Conservation (phyloP, 1,140 invertebrate genomes). For the Bombyx mandarina region DNA sequence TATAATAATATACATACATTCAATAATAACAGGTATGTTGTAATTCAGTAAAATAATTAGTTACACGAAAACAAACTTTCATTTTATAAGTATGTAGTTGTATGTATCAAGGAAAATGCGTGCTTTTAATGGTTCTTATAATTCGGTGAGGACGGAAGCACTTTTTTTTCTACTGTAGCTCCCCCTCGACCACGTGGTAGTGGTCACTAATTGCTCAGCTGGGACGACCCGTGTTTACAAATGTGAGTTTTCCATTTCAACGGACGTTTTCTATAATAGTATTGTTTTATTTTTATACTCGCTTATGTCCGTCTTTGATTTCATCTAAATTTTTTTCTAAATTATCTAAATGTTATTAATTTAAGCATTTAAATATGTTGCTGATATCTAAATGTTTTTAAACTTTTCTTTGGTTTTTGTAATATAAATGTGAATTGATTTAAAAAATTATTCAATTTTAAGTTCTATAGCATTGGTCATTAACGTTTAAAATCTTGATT, state of each 20-base stretch:
- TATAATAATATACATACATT: too few relatives aligned
- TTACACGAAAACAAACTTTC: too few relatives aligned
- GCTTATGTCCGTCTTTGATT: neutral
- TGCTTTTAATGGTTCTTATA: slow-evolving; percentile 9
- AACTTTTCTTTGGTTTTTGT: neutral
- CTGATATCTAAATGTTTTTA: neutral
- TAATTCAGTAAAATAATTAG: too few relatives aligned
- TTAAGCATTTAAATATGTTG: too few relatives aligned
- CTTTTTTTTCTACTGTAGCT: slow-evolving; percentile 46
- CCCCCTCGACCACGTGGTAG: slow-evolving; percentile 54
- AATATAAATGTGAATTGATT: too few relatives aligned
- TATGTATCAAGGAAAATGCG: neutral
- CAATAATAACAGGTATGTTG: too few relatives aligned
- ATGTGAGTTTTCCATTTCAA: slow-evolving; percentile 49
- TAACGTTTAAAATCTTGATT: too few relatives aligned
- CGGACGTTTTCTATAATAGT: slow-evolving; percentile 16
- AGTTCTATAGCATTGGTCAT: too few relatives aligned
- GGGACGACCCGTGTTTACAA: slow-evolving; percentile 36
- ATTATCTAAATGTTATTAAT: too few relatives aligned
- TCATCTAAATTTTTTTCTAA: too few relatives aligned
- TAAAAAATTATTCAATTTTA: too few relatives aligned
- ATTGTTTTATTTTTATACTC: slow-evolving; percentile 2
- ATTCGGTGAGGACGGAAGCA: slow-evolving; percentile 27
- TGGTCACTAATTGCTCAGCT: slow-evolving; percentile 64
- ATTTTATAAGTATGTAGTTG: too few relatives aligned